Conservation (phyloP, 2,797 vertebrate genomes). For the Phrynocephalus vlangalii region DNA sequence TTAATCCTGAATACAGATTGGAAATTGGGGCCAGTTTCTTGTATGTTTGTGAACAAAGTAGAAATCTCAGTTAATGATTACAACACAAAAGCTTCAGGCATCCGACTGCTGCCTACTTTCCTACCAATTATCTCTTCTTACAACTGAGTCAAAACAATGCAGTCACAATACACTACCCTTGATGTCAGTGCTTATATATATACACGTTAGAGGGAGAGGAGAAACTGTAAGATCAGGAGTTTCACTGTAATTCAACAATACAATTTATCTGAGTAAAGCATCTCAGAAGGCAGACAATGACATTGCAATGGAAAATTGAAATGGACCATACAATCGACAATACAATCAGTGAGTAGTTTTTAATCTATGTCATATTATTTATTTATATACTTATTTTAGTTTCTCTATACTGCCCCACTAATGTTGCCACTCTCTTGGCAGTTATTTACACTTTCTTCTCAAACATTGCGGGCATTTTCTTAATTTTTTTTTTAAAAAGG, state of each 20-base stretch:
- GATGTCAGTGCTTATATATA: not conserved
- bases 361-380: not conserved
- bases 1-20: not conserved
- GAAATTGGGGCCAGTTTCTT: not conserved
- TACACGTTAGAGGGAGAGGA: not conserved
- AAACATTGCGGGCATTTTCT: not conserved
- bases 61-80: not conserved
- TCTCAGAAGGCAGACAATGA: not conserved
- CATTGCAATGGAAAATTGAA: not conserved
- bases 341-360: slow-evolving; percentile 1
- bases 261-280: not conserved
- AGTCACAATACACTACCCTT: slow-evolving; percentile 18
- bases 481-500: not conserved
- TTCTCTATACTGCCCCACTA: too few species aligned
- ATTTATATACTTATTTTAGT: too few species aligned
- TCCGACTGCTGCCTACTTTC: not conserved
- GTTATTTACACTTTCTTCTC: not conserved
- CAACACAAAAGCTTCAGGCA: not conserved
- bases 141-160: slow-evolving; percentile 15
- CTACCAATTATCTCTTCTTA: not conserved
- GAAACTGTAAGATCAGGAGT: not conserved
- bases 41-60: not conserved
- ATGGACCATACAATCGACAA: not conserved
- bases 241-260: not conserved
- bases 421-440: too few species aligned